These are phyloP conservation scores for Pseudomugil tenellus DNA, from an alignment of 2,797 vertebrate genomes.

Conservation along the genomic window DNA sequence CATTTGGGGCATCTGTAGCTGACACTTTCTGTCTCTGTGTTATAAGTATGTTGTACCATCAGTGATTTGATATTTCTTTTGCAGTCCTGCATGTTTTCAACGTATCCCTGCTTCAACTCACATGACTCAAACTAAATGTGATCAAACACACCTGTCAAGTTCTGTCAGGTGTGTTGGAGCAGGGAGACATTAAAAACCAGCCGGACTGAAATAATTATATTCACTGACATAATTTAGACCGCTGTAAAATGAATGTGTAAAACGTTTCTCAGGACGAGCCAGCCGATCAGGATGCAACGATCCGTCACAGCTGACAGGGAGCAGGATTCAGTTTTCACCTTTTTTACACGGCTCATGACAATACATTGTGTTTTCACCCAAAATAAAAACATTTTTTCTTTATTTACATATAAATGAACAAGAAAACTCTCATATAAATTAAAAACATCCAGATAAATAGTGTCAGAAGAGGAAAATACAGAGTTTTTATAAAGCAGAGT, in stretches of 20 bases:
- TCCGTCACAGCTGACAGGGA: background rate
- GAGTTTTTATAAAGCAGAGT: background rate
- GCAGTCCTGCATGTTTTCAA: background rate
- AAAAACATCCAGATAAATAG: too few species aligned
- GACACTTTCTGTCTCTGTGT: conserved; percentile 12
- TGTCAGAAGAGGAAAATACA: background rate
- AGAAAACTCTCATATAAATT: too few species aligned
- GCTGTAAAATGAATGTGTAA: conserved; percentile 15
- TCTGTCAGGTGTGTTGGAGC: too few species aligned
- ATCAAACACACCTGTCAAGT: too few species aligned
- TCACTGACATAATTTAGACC: background rate
- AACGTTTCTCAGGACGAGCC: conserved; percentile 15
- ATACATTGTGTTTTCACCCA: too few species aligned
- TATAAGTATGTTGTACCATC: conserved; percentile 38
- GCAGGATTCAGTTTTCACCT: background rate
- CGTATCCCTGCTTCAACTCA: too few species aligned
- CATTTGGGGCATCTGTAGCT: too few species aligned
- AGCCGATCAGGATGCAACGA: conserved; percentile 23
- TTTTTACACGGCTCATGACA: too few species aligned
- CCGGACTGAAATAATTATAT: background rate
- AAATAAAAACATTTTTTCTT: too few species aligned
- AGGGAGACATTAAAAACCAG: too few species aligned
- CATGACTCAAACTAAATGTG: too few species aligned
- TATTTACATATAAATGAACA: too few species aligned
- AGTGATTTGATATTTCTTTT: background rate